Evolutionary conservation across 1,140 invertebrate genomes (phyloP).

Genomic region (Microplitis demolitor): DNA sequence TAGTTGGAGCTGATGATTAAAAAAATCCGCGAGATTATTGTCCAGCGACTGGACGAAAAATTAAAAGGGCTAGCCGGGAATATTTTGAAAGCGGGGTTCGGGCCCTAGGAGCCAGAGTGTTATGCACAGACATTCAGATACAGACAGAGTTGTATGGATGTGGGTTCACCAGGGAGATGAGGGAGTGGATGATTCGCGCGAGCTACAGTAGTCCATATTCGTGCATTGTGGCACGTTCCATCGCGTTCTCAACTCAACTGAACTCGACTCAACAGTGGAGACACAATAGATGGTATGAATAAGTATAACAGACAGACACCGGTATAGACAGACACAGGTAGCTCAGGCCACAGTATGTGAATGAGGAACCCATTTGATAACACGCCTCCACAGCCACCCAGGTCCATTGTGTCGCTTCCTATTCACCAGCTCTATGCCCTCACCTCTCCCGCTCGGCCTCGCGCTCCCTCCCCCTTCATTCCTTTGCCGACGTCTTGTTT

Average conservation of each 20-base stretch:
- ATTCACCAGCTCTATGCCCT: conserved; percentile 60
- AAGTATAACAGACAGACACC: conserved; percentile 63
- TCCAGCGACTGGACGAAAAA: too few relatives aligned
- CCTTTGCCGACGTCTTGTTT: too few relatives aligned
- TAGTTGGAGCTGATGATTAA: too few relatives aligned
- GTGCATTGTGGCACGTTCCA: conserved; percentile 63
- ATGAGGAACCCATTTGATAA: conserved; percentile 64
- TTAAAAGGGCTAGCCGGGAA: too few relatives aligned
- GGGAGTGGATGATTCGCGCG: conserved; percentile 1
- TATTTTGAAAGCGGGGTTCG: too few relatives aligned
- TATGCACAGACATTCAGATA: too few relatives aligned
- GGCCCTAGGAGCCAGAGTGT: too few relatives aligned
- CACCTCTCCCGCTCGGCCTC: conserved; percentile 34
- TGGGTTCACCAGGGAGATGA: neutral
- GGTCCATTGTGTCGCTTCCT: conserved; percentile 62
- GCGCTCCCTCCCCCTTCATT: too few relatives aligned
- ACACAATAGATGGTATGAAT: conserved; percentile 54
- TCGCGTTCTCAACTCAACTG: conserved; percentile 63
- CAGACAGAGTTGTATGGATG: too few relatives aligned
- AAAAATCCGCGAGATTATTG: too few relatives aligned
- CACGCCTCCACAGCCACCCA: conserved; percentile 60
- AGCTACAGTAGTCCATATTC: conserved; percentile 52
- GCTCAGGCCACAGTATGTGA: conserved; percentile 60
- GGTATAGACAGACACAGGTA: conserved; percentile 61
- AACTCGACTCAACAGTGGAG: conserved; percentile 58